Percentiles rank a stretch among this genome's conserved stretches.
phyloP scores from a whole-genome alignment of 2,888 invertebrate genomes.

The Nomada flava region DNA sequence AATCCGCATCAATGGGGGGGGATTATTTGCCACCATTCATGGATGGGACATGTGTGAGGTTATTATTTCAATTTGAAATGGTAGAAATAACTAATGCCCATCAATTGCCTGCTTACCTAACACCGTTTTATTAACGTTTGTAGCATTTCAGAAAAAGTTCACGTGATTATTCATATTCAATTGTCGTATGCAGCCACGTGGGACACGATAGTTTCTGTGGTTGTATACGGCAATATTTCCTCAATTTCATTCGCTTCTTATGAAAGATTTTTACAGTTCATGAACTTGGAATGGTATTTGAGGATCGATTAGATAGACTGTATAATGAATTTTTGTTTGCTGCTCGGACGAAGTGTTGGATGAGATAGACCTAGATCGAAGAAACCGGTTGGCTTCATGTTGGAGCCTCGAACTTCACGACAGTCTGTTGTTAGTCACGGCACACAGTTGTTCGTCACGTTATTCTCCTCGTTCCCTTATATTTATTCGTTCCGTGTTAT shows the following conservation, averaged over 20 bases:
- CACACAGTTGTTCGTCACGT: conserved; percentile 24
- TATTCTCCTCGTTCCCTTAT: conserved; percentile 14
- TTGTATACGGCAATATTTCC: neutral
- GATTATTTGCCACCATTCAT: neutral
- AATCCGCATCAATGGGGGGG: neutral
- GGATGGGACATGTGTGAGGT: conserved; percentile 24
- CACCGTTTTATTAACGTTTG: neutral
- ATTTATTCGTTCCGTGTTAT: conserved; percentile 5
- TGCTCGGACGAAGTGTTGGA: conserved; percentile 14
- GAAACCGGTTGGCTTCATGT: conserved; percentile 53
- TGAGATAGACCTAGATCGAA: conserved; percentile 35
- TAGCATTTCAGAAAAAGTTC: neutral
- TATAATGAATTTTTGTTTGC: conserved; percentile 29
- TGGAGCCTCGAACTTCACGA: conserved; percentile 31
- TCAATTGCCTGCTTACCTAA: conserved; percentile 14
- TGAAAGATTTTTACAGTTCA: neutral
- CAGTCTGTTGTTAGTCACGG: conserved; percentile 49
- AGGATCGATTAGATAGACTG: conserved; percentile 7
- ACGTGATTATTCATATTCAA: neutral
- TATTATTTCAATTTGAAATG: conserved; percentile 34
- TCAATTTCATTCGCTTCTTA: too few relatives aligned
- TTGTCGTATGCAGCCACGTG: neutral
- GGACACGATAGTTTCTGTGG: neutral
- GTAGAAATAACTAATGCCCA: neutral
- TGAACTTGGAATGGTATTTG: neutral